Evolutionary conservation across 30 jellyfish, hydroid and myxozoan genomes (phyloP).

Genomic region (Chrysaora quinquecirrha): DNA sequence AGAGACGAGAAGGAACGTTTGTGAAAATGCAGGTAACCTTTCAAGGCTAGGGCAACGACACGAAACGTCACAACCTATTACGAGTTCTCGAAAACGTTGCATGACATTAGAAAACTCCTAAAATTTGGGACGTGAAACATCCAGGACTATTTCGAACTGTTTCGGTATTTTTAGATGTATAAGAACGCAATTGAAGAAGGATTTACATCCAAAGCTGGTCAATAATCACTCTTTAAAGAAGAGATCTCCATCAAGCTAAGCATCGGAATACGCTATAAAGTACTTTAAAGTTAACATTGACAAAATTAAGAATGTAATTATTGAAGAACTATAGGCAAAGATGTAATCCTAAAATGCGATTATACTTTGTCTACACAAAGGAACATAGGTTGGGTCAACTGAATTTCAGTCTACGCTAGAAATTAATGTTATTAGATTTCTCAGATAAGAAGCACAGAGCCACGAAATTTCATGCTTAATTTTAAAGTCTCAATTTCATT

Average conservation of each 20-base stretch:
- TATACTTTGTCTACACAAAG: background rate
- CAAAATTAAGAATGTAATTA: background rate
- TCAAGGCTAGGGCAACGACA: too few relatives aligned
- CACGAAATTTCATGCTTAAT: background rate
- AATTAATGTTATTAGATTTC: background rate
- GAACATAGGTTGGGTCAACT: background rate
- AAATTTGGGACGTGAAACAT: background rate
- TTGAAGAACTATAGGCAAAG: background rate
- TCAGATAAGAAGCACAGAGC: too few relatives aligned
- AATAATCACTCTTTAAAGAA: background rate
- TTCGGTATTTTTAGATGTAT: background rate
- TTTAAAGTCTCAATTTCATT: background rate
- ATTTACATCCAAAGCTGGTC: background rate
- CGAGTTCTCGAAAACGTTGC: too few relatives aligned
- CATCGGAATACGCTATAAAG: background rate
- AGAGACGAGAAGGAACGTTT: too few relatives aligned
- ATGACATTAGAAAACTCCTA: too few relatives aligned
- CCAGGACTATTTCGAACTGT: background rate
- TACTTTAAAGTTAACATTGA: background rate
- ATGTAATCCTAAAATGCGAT: background rate
- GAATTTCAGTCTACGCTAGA: background rate
- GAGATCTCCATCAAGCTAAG: background rate
- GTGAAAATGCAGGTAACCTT: too few relatives aligned
- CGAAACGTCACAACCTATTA: too few relatives aligned
- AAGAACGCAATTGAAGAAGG: background rate